Base-by-base conservation (phyloP, 2,888 invertebrate species). In the Lasioglossum leucozonium region DNA sequence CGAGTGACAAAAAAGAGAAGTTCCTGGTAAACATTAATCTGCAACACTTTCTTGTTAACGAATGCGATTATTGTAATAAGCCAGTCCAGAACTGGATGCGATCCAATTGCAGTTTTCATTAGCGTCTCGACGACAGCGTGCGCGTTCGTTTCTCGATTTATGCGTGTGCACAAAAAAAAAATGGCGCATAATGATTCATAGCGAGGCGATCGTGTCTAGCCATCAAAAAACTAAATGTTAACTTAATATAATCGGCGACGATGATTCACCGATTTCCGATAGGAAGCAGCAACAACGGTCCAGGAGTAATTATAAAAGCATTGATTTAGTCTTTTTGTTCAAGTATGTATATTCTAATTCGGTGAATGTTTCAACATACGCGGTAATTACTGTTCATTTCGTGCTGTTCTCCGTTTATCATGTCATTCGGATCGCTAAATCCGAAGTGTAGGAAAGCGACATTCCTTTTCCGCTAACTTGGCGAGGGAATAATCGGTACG, bases 181-280 rank as follows among this genome's bases (percentile, higher is more conserved):
- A 1, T 37, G 10, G 18, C 26, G 18, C 8, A 2, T 0, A 65
- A 18, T 42, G 58, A 62, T 42, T 62, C 26, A 75, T 42, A 40
- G n/a, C 10, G 10, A 42, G 4, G 18, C 51, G 40, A 13, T 40
- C 4, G 37, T 11, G n/a, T 34, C n/a, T 22, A 69, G 26, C 16
- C 0, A 4, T 26, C 13, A 69, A 67, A 73, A 73, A 73, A 55
- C n/a, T 10, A 11, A 16, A 55, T 42, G 44, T 67, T 55, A 62
- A 22, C 34, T 72, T 47, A 71, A 71, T 16, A 71, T 16, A 71
- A 55, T n/a, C 16, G 13, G 16, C 42, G 0, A 18, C 10, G 34
- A 37, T 84, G 47, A 86, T 72, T 81, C 77, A 76, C 11, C 22
- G 42, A 47, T 69, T 77, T 42, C 30, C 75, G 55, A 37, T 34